These are phyloP conservation scores for Enoplosus armatus DNA, from an alignment of 2,797 vertebrate species.

Conservation along the genomic window DNA sequence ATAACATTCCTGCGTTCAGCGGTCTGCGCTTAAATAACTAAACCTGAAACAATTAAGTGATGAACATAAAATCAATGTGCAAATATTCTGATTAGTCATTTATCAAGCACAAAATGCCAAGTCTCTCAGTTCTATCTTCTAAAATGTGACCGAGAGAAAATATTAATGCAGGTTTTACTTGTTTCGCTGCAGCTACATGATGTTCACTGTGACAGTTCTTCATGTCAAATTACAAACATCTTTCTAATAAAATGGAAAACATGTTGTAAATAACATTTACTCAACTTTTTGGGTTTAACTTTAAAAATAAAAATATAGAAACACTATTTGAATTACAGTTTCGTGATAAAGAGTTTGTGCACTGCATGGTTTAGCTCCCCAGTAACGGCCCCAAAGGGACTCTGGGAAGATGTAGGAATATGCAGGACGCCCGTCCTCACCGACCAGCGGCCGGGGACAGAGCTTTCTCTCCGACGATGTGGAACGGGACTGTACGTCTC, in stretches of 20 bases:
- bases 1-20: neutral
- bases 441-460: slow-evolving; percentile 65
- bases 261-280: too few species aligned
- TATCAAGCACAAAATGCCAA: neutral
- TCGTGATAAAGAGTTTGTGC: slow-evolving; percentile 41
- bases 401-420: slow-evolving; percentile 84
- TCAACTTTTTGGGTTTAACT: too few species aligned
- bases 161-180: too few species aligned
- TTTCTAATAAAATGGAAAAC: too few species aligned
- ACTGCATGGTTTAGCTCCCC: slow-evolving; percentile 85
- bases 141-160: too few species aligned
- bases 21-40: neutral
- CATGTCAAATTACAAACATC: too few species aligned
- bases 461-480: slow-evolving; percentile 77
- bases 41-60: too few species aligned
- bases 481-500: slow-evolving; percentile 83
- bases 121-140: neutral
- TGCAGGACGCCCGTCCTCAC: slow-evolving; percentile 77
- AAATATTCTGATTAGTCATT: neutral
- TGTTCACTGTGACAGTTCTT: too few species aligned
- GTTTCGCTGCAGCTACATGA: too few species aligned
- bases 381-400: slow-evolving; percentile 76
- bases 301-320: too few species aligned
- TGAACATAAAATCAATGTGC: neutral
- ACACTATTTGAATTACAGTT: neutral